These are phyloP conservation scores for Ctenosaura bakeri DNA, from an alignment of 2,797 vertebrate genomes.

Conservation along the genomic window DNA sequence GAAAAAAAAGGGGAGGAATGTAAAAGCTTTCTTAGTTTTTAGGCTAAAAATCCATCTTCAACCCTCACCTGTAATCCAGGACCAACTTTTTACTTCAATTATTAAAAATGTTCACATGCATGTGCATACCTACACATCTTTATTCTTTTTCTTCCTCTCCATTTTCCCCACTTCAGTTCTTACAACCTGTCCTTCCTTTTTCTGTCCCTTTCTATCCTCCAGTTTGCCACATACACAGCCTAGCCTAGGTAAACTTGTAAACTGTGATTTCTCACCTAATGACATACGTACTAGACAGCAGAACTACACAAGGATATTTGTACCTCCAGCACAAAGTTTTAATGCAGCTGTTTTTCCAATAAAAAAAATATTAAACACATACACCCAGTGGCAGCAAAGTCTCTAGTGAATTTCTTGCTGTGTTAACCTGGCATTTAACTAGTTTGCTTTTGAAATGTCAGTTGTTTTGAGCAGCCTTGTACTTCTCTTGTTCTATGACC, in stretches of 20 bases:
- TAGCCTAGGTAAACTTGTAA: background rate
- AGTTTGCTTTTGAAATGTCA: conserved; percentile 39
- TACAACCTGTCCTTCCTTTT: background rate
- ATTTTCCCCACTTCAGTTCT: background rate
- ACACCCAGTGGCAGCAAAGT: too few species aligned
- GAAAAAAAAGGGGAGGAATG: background rate
- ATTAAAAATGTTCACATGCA: background rate
- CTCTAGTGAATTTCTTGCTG: background rate
- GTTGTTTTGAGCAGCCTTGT: background rate
- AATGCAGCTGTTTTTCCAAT: background rate
- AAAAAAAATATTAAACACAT: background rate
- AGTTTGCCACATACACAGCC: background rate
- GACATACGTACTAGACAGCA: background rate
- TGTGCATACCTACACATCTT: background rate
- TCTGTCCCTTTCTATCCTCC: too few species aligned
- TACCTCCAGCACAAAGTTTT: background rate
- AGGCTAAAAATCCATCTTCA: background rate
- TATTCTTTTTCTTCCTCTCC: background rate
- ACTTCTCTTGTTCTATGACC: background rate
- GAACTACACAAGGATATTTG: background rate
- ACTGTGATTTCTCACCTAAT: background rate
- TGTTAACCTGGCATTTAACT: conserved; percentile 25
- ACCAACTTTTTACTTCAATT: background rate
- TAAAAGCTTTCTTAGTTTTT: background rate
- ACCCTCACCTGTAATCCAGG: background rate